Percentiles rank a stretch among this genome's conserved stretches.
phyloP scores from a whole-genome alignment of 2,888 invertebrate genomes.

The Synanthedon tipuliformis region DNA sequence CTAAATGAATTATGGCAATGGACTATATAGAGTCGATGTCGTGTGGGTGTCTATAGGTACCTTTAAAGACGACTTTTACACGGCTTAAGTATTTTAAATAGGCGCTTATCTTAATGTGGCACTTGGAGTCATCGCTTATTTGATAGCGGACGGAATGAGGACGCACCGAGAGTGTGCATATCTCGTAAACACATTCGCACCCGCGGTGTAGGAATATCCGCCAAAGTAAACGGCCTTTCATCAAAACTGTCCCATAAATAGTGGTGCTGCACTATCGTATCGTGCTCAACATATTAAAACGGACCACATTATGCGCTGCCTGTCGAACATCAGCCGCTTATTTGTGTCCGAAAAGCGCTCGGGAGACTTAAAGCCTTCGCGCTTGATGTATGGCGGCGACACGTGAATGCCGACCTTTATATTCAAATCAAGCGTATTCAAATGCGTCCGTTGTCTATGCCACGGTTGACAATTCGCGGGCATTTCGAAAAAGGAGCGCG shows the following conservation, averaged over 20 bases:
- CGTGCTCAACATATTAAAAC: constrained; percentile 17
- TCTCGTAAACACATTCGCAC: constrained; percentile 37
- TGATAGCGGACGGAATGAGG: constrained; percentile 20
- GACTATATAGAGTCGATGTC: constrained; percentile 36
- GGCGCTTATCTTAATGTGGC: constrained; percentile 41
- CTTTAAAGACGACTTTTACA: constrained; percentile 57
- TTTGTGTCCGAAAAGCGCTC: constrained; percentile 67
- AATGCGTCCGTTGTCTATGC: constrained; percentile 62
- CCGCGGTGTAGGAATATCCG: constrained; percentile 26
- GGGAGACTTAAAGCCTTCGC: constrained; percentile 61
- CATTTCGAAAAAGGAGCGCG: constrained; percentile 60
- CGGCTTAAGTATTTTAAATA: constrained; percentile 60
- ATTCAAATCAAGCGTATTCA: constrained; percentile 65
- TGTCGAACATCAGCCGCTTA: constrained; percentile 60
- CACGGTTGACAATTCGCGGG: constrained; percentile 62
- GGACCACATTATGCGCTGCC: constrained; percentile 45
- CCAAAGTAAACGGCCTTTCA: constrained; percentile 31
- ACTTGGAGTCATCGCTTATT: constrained; percentile 42
- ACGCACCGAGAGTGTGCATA: constrained; percentile 14
- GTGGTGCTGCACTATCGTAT: constrained; percentile 12
- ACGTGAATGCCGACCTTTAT: constrained; percentile 64
- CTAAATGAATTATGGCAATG: constrained; percentile 59
- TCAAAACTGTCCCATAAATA: constrained; percentile 31
- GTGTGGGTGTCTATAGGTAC: constrained; percentile 57
- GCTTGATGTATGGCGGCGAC: constrained; percentile 62